These are phyloP conservation scores for Tragelaphus buxtoni DNA, from an alignment of 2,113 vertebrate genomes.

Conservation along the genomic window DNA sequence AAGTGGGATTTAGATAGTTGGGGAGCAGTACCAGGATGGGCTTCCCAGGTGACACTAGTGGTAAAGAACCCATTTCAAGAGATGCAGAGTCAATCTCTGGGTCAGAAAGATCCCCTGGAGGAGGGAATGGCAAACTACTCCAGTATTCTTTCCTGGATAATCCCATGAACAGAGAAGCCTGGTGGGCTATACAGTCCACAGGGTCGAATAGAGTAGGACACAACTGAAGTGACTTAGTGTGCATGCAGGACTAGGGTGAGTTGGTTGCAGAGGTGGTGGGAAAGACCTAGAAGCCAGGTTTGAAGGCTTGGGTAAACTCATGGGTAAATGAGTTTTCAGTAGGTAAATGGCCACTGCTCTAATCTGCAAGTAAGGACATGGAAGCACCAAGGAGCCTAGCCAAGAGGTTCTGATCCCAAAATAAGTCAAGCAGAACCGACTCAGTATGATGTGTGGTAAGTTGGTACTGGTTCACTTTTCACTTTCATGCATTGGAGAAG, in stretches of 20 bases:
- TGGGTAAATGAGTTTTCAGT: neutral
- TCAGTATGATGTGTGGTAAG: neutral
- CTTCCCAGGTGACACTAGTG: neutral
- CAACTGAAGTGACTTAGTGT: neutral
- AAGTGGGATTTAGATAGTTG: neutral
- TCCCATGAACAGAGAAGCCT: neutral
- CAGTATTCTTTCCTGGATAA: neutral
- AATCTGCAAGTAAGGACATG: neutral
- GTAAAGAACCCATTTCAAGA: neutral
- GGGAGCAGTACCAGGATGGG: neutral
- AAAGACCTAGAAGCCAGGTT: neutral
- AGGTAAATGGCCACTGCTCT: neutral
- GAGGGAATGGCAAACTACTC: neutral
- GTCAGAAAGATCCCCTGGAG: neutral
- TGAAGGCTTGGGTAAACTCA: neutral
- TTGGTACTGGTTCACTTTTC: neutral
- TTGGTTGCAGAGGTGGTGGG: neutral
- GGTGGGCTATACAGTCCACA: neutral
- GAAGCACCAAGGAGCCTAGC: neutral
- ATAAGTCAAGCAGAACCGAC: neutral
- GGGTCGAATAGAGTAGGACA: neutral
- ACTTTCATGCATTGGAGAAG: no score
- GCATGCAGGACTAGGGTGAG: neutral
- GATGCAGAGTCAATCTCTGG: neutral
- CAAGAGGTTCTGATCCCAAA: neutral